These are phyloP conservation scores for Eubasilissa splendida DNA, from an alignment of 2,888 invertebrate species.

Conservation along the genomic window DNA sequence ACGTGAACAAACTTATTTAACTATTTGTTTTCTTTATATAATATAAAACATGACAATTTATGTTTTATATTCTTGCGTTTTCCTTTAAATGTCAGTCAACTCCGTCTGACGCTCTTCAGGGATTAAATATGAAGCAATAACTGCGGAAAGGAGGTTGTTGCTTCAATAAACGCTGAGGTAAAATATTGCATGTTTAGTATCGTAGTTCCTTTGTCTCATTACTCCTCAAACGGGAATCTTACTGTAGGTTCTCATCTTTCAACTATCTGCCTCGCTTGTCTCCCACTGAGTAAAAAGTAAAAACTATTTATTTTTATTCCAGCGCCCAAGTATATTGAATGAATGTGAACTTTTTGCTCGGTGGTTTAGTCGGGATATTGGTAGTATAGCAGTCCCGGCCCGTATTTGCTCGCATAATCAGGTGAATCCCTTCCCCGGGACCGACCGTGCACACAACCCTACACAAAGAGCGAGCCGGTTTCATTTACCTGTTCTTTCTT, in stretches of 20 bases:
- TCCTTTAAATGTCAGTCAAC: too few relatives aligned
- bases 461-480: constrained; percentile 32
- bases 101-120: not conserved
- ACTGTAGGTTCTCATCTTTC: not conserved
- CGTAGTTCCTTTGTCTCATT: constrained; percentile 29
- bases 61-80: too few relatives aligned
- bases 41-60: too few relatives aligned
- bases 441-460: constrained; percentile 2
- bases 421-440: constrained; percentile 9
- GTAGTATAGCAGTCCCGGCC: constrained; percentile 31
- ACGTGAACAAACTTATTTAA: too few relatives aligned
- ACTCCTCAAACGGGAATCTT: constrained; percentile 2
- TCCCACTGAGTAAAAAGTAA: not conserved
- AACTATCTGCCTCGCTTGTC: not conserved
- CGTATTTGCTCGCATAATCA: constrained; percentile 50
- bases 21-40: too few relatives aligned
- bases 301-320: too few relatives aligned
- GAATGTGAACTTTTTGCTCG: not conserved
- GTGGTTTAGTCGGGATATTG: constrained; percentile 28
- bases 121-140: constrained; percentile 6
- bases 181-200: constrained; percentile 14
- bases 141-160: constrained; percentile 14
- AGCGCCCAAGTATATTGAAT: not conserved
- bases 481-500: constrained; percentile 18
- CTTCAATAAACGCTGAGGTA: constrained; percentile 16